A percentile compares a stretch with the other conserved stretches of the same genome.
Evolutionary conservation across 2,888 invertebrate species (phyloP).

Genomic region (Strigamia crassipes): DNA sequence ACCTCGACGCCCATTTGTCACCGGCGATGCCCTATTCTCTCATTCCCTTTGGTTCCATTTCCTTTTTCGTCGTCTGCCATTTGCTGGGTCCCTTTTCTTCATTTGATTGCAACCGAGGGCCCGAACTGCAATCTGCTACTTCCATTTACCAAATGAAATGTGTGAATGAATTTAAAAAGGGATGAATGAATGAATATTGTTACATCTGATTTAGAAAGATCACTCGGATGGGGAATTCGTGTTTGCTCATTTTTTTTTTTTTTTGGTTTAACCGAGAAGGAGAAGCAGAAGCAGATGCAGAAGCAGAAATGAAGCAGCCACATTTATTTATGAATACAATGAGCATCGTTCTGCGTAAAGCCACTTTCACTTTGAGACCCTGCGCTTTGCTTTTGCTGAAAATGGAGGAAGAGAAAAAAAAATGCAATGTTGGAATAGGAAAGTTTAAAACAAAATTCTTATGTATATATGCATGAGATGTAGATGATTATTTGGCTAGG

Average conservation of each 20-base stretch:
- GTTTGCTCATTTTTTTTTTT: neutral
- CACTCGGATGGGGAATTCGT: neutral
- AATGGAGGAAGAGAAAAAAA: neutral
- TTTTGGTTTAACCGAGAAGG: neutral
- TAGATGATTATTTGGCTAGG: neutral
- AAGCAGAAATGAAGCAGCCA: too few species aligned
- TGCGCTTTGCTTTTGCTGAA: neutral
- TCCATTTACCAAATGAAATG: slow-evolving; percentile 27
- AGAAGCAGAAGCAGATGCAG: too few species aligned
- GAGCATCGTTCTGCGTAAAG: neutral
- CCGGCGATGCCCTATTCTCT: neutral
- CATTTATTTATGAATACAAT: neutral
- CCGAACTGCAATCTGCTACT: slow-evolving; percentile 17
- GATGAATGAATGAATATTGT: slow-evolving; percentile 24
- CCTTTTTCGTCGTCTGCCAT: slow-evolving; percentile 25
- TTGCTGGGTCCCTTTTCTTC: slow-evolving; percentile 16
- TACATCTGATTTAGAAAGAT: slow-evolving; percentile 20
- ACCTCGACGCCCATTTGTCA: slow-evolving; percentile 33
- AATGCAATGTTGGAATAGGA: neutral
- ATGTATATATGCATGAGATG: slow-evolving; percentile 34
- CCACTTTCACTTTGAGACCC: neutral
- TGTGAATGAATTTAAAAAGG: slow-evolving; percentile 7
- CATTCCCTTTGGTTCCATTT: slow-evolving; percentile 31
- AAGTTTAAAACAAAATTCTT: neutral
- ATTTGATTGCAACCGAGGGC: slow-evolving; percentile 25